A percentile compares a stretch with the other conserved stretches of the same genome.
Evolutionary conservation across 2,113 vertebrate species (phyloP).

Genomic region (Anoura caudifer): DNA sequence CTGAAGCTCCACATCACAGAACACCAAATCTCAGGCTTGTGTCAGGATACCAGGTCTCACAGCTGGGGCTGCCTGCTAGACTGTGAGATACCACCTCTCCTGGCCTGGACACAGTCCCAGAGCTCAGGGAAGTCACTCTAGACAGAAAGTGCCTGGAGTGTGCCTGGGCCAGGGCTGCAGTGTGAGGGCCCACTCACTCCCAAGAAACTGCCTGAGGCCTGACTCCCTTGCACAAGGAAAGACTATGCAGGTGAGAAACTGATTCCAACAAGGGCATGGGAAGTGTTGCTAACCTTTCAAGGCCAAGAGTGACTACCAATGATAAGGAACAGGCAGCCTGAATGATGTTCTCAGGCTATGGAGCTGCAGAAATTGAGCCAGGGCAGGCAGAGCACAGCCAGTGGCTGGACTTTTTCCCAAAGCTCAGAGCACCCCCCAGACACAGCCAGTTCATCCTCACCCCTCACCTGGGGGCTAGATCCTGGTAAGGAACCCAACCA

Average conservation of each 20-base stretch:
- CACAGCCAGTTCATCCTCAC: background rate
- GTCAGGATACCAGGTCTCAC: accelerated
- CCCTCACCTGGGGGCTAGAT: background rate
- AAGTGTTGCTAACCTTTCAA: background rate
- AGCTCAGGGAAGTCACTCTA: background rate
- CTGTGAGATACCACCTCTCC: background rate
- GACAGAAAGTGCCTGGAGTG: accelerated
- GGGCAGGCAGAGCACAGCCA: background rate
- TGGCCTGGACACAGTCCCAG: background rate
- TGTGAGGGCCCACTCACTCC: background rate
- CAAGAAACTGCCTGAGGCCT: background rate
- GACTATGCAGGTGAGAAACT: background rate
- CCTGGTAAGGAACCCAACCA: background rate
- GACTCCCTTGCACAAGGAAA: background rate
- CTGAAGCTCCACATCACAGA: background rate
- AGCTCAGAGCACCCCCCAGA: background rate
- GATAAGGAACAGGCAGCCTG: background rate
- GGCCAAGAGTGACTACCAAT: background rate
- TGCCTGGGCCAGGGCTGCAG: no score
- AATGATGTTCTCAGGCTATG: background rate
- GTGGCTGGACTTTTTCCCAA: background rate
- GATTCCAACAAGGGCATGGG: accelerated
- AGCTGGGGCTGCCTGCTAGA: background rate
- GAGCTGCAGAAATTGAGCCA: background rate
- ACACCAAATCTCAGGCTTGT: background rate